These are phyloP conservation scores for Alfaro cultratus DNA, from an alignment of 2,797 vertebrate genomes.

Conservation along the genomic window DNA sequence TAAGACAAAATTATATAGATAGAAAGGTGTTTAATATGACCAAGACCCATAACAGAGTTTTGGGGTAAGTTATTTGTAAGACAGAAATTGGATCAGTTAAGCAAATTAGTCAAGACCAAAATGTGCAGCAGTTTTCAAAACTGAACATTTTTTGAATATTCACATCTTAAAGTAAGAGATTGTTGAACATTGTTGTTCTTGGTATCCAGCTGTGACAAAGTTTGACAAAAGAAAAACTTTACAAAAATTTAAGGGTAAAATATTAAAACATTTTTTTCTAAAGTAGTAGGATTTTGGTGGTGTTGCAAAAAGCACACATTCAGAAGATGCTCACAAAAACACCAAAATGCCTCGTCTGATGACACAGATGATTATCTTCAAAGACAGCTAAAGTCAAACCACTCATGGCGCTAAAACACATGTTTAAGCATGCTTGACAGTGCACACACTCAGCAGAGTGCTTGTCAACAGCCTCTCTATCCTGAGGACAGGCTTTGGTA, in stretches of 20 bases:
- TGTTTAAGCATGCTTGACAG: slow-evolving; percentile 39
- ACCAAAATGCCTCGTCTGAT: slow-evolving; percentile 18
- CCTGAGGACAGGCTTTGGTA: slow-evolving; percentile 40
- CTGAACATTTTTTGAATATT: neutral
- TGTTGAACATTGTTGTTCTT: neutral
- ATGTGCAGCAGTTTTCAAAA: neutral
- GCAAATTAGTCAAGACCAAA: neutral
- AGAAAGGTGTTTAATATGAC: neutral
- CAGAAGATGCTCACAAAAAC: slow-evolving; percentile 2
- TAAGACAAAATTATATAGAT: neutral
- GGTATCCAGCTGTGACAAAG: neutral
- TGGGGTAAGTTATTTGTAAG: neutral
- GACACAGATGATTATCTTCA: slow-evolving; percentile 41
- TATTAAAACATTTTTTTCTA: neutral
- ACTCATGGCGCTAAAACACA: slow-evolving; percentile 37
- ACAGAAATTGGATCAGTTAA: neutral
- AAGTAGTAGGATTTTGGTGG: neutral
- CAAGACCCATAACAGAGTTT: neutral
- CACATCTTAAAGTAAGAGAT: neutral
- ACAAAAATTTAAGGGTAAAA: neutral
- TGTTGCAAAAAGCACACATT: slow-evolving; percentile 6
- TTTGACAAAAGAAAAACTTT: neutral
- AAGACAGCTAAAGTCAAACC: slow-evolving; percentile 43
- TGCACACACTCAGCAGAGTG: slow-evolving; percentile 20
- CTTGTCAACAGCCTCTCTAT: slow-evolving; percentile 29